Conservation (phyloP, 35 echinoderm and acorn worm species). For the Lytechinus variegatus region DNA sequence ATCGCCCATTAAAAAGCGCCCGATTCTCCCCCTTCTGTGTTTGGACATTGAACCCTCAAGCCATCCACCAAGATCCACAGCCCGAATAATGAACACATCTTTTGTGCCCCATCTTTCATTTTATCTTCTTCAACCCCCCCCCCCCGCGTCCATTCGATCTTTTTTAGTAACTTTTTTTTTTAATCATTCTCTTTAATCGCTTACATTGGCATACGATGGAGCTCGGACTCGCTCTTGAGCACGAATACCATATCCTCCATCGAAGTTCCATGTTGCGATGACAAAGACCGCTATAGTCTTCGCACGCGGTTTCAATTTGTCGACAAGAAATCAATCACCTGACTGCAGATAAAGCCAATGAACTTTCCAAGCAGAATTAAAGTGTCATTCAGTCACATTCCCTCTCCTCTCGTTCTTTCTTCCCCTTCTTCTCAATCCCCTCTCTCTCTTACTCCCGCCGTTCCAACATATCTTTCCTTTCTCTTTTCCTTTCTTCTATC, state of each 20-base stretch:
- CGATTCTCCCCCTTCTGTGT: not conserved
- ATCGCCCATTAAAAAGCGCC: slow-evolving; percentile 35
- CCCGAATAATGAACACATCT: not conserved
- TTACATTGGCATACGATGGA: not conserved
- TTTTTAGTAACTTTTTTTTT: not conserved
- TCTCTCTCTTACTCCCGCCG: not conserved
- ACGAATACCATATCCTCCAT: not conserved
- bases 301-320: slow-evolving; percentile 9
- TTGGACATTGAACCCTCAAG: not conserved
- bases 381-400: not conserved
- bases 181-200: slow-evolving; percentile 4
- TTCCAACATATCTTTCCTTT: not conserved
- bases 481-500: not conserved
- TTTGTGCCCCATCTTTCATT: not conserved
- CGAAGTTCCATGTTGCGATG: not conserved
- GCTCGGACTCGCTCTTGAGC: not conserved
- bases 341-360: not conserved
- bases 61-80: not conserved
- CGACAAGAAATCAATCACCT: slow-evolving; percentile 3
- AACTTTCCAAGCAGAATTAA: not conserved
- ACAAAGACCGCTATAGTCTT: not conserved
- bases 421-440: not conserved
- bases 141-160: not conserved
- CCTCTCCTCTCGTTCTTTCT: not conserved
- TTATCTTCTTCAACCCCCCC: not conserved